Evolutionary conservation across 2,888 invertebrate species (phyloP), one percentile per base, ranked within the genome.

Genomic region (Drosophila longiperda): DNA sequence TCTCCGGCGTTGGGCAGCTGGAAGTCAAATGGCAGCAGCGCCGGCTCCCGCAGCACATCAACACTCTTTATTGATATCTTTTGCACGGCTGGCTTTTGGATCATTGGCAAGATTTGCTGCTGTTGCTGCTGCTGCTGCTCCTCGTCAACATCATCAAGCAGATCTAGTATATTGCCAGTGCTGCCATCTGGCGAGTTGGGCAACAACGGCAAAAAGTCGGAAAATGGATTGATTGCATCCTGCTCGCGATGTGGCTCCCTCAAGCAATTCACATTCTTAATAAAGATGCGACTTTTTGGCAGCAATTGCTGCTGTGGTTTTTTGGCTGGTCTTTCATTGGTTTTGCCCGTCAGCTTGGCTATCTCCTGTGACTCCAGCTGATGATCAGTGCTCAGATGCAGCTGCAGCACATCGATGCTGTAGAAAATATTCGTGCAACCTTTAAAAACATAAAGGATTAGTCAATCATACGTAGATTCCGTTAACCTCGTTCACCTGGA

Each of bases 341-440:
- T 9, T 15, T 75, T 73, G 11, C 42, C 54, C 4, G 62, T 62
- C 8, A 78, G 9, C 29, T 53, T 34, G n/a, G 73, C 34, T n/a
- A 81, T 66, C 54, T 87, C 87, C 33, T 70, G 70, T 8, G 79
- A 67, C 34, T 81, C 94, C 93, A 96, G 95, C 91, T 95, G 95
- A 90, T 96, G 96, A 90, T 96, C 96, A 83, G 95, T 94, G 32
- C 95, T 94, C 7, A 96, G 92, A 90, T 96, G 96, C 7, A 94
- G 94, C 79, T 95, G 93, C 0, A 96, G 91, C 0, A 95, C 95
- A 83, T 95, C 94, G 82, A 94, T 94, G 12, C 94, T 94, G 82
- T 95, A 95, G 87, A 96, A 96, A 3, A 95, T 92, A 88, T 96
- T 95, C 1, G 94, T 91, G 87, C 96, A 96, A 11, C 96, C 91